Base-by-base conservation (phyloP, 1,140 invertebrate genomes). In the Drosophila truncata region DNA sequence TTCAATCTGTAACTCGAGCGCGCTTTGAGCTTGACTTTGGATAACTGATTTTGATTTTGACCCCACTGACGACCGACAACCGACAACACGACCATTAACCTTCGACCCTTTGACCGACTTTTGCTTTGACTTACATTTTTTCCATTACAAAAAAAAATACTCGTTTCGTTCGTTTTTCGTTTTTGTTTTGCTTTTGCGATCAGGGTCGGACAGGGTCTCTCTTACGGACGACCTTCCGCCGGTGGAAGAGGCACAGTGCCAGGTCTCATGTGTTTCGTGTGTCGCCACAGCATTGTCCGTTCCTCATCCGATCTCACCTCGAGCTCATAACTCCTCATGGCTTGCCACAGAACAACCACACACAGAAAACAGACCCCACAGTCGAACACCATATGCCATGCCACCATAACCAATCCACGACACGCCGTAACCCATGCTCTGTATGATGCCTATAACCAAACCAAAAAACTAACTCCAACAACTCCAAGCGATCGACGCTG, bases 261-360 rank as follows among this genome's bases (percentile, higher is more conserved):
- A 55, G 62, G 54, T 62, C 50, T 78, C 71, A 60, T 66, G 31
- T 82, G 61, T 62, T 70, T 65, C 47, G 69, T 70, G 64, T 78
- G 75, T 86, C 76, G 80, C 80, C 66, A 72, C 66, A 72, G 70
- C 78, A 86, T 87, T 76, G 74, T 85, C 62, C 74, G 70, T 86
- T 76, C 64, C 80, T 55, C 52, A 55, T 55, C 52, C 52, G 52
- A 77, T 88, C 58, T 86, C 82, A 85, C 85, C 59, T 61, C 57
- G 35, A 76, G 74, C 65, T 71, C 81, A 76, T 84, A 66, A 61
- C 60, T 70, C 44, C 65, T 86, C 79, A 85, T 82, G 74, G 78
- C 78, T 81, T 81, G 78, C 70, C 70, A 52, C 69, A 75, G 31
- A 54, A 49, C 55, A 39, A 39, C 25, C 33, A 57, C n/a, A 41